Evolutionary conservation across 2,113 vertebrate genomes (phyloP).

Genomic region (Cyprinus carpio): DNA sequence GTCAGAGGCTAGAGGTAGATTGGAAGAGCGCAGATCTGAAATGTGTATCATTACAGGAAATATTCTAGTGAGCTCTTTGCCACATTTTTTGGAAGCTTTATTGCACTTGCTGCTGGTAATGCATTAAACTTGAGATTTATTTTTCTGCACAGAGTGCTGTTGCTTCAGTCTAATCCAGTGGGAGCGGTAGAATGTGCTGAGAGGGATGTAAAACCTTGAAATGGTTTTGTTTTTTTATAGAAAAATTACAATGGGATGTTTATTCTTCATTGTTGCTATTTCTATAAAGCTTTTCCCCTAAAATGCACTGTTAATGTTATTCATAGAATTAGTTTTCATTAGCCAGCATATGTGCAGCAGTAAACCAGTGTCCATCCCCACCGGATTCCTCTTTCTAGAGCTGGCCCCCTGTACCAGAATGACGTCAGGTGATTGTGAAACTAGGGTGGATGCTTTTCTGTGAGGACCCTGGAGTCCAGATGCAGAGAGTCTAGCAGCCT

Average conservation of each 20-base stretch:
- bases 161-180: slow-evolving; percentile 24
- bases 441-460: slow-evolving; percentile 32
- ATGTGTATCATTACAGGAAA: neutral
- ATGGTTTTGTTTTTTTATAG: neutral
- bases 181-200: slow-evolving; percentile 10
- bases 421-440: slow-evolving; percentile 45
- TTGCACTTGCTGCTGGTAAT: slow-evolving; percentile 13
- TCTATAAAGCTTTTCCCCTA: slow-evolving; percentile 18
- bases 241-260: neutral
- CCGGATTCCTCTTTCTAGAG: slow-evolving; percentile 11
- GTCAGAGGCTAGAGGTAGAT: neutral
- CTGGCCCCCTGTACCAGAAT: slow-evolving; percentile 42
- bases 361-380: slow-evolving; percentile 21
- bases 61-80: neutral
- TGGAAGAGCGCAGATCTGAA: neutral
- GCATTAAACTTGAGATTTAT: slow-evolving; percentile 15
- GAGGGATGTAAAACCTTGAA: neutral
- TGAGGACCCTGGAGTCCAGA: slow-evolving; percentile 26
- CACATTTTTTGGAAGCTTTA: neutral
- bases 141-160: slow-evolving; percentile 16
- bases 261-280: neutral
- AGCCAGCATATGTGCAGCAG: slow-evolving; percentile 36
- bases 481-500: neutral
- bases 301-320: neutral
- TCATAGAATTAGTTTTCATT: neutral